Evolutionary conservation across 2,888 invertebrate species (phyloP), one percentile per base, ranked within the genome.

Genomic region (Adineta ricciae): DNA sequence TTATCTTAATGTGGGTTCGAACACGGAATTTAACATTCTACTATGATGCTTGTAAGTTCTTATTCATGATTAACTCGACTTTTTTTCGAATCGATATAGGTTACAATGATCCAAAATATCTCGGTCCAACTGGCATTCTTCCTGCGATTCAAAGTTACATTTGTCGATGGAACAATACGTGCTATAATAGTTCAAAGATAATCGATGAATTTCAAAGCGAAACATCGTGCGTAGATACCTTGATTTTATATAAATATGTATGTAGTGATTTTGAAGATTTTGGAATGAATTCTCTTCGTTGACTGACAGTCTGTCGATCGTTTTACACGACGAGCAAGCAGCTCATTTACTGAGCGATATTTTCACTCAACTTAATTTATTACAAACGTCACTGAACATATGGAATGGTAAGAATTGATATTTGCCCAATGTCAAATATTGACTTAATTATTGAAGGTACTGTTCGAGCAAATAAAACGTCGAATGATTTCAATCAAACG

Each of bases 1-100:
- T 85, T 24, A 78, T 85, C 52, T 27, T 85, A 27, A 83, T 85
- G 83, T 85, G 85, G 85, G 83, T 85, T 3, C 38, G 85, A 50
- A 73, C 83, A 7, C 36, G 83, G 14, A 83, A 83, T 21, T 52
- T 85, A n/a, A 64, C n/a, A 50, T 21, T 41, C n/a, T 83, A 78
- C 27, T 46, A 85, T 36, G 50, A 32, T 36, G 49, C 83, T 41
- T 85, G 85, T 84, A 56, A 83, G 21, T n/a, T 27, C 8, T n/a
- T 24, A 2, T 24, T n/a, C 21, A 14, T 46, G 32, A 32, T 32
- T n/a, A n/a, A n/a, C n/a, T n/a, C n/a, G 8, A 49, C n/a, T 32
- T 32, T 73, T 46, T 16, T 8, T 27, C 27, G 14, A 21, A 36
- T 14, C 9, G 16, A 32, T 56, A n/a, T 8, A 85, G 85, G 85